Percentiles rank a stretch among this genome's conserved stretches.
These are phyloP conservation scores for Trissolcus brochymenae DNA, from an alignment of 2,888 invertebrate species.

Conservation along the genomic window DNA sequence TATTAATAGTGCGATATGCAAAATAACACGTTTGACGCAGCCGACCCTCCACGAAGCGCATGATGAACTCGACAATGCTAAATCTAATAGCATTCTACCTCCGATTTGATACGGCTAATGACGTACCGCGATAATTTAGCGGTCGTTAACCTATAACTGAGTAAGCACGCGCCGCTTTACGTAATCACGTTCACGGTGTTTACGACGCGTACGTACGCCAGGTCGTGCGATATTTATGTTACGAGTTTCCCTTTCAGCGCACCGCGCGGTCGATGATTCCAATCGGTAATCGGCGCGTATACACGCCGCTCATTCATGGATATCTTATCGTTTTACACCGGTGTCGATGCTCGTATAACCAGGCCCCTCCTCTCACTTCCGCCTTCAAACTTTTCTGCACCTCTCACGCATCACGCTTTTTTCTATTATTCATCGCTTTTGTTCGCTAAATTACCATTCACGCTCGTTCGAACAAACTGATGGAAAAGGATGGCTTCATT, in stretches of 20 bases:
- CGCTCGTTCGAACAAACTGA: not conserved
- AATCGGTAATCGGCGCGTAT: conserved; percentile 62
- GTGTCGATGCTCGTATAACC: conserved; percentile 53
- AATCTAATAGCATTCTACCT: conserved; percentile 44
- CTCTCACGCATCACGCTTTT: conserved; percentile 11
- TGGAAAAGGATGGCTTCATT: not conserved
- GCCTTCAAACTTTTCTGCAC: conserved; percentile 14
- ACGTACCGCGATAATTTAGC: conserved; percentile 43
- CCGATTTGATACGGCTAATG: conserved; percentile 43
- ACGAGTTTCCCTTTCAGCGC: conserved; percentile 65
- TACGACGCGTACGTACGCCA: conserved; percentile 50
- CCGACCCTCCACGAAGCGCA: conserved; percentile 18
- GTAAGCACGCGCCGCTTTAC: conserved; percentile 51
- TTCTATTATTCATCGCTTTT: conserved; percentile 35
- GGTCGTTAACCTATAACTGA: conserved; percentile 51
- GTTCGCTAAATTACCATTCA: conserved; percentile 25
- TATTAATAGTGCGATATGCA: conserved; percentile 31
- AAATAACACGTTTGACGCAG: conserved; percentile 18
- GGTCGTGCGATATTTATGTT: conserved; percentile 62
- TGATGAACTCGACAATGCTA: conserved; percentile 43
- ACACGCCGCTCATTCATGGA: conserved; percentile 63
- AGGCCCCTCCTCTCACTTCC: conserved; percentile 11
- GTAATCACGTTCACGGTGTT: conserved; percentile 54
- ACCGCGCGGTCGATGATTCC: conserved; percentile 64
- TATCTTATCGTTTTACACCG: conserved; percentile 63